Evolutionary conservation across 2,113 vertebrate genomes (phyloP), one percentile per base, ranked within the genome.

Genomic region (Athene cunicularia): DNA sequence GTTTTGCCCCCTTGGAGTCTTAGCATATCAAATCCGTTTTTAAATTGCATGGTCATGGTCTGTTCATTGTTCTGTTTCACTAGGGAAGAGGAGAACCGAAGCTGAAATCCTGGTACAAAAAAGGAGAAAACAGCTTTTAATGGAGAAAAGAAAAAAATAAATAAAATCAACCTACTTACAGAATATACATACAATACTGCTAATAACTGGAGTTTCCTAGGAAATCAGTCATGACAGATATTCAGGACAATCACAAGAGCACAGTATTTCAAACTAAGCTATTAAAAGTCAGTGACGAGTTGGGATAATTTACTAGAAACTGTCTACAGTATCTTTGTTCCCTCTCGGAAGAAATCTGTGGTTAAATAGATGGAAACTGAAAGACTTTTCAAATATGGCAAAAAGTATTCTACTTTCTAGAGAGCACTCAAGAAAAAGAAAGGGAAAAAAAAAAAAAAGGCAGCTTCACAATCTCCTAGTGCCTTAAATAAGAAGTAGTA

Each of bases 11-110:
- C 24, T 50, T 5, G 0, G 47, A 50, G 14, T n/a, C 30, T 53
- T 20, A 8, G 9, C 1, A 3, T 52, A 13, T 12, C 35, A 50
- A 60, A 59, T 47, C 21, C 11, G n/a, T 16, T 37, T 30, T 32
- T 9, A 62, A 73, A 41, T 52, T 39, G 17, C 30, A 14, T 1
- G 0, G 14, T 22, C 33, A 2, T 4, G 2, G n/a, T 35, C 24
- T 19, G 12, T 23, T 47, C 9, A 14, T 41, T 49, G 33, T 14
- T 52, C 17, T 24, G 33, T 58, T 81, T 81, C n/a, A 4, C 27
- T 45, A 5, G 3, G 43, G 24, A 33, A 66, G 30, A 53, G 32
- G 18, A 39, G 26, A 71, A 56, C 11, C 21, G 35, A 68, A 85
- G 64, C 60, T 28, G 62, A 63, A 80, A 47, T 3, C 14, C 16